These are phyloP conservation scores for Zosterops lateralis DNA, from an alignment of 2,113 vertebrate species.

Conservation along the genomic window DNA sequence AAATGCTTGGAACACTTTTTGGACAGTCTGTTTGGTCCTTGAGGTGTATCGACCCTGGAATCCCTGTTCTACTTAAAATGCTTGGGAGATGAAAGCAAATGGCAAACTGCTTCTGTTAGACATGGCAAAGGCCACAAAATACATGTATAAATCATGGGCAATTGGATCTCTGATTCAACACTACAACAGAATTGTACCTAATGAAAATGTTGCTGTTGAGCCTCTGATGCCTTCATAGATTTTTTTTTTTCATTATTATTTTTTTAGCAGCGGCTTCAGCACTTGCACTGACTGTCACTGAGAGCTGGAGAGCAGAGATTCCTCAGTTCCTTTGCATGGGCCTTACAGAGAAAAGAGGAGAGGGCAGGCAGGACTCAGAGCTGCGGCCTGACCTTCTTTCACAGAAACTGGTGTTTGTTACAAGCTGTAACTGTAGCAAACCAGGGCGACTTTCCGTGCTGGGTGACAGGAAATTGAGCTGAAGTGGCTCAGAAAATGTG, in stretches of 20 bases:
- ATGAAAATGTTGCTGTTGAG: not conserved
- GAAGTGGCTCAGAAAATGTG: not conserved
- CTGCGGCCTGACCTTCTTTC: not conserved
- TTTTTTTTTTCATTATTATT: not conserved
- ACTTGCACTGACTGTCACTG: not conserved
- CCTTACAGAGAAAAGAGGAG: not conserved
- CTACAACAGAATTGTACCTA: not conserved
- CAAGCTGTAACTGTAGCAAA: not conserved
- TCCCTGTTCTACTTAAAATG: constrained; percentile 23
- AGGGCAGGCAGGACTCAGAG: not conserved
- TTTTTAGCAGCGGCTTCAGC: not conserved
- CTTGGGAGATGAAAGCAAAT: constrained; percentile 27
- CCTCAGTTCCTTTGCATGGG: not conserved
- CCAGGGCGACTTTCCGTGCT: not conserved
- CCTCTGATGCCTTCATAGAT: not conserved
- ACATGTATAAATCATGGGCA: constrained; percentile 32
- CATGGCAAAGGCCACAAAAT: not conserved
- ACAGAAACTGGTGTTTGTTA: not conserved
- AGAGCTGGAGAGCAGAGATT: not conserved
- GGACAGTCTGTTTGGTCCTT: not conserved
- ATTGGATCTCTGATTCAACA: not conserved
- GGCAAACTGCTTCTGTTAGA: constrained; percentile 32
- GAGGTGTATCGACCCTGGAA: not conserved
- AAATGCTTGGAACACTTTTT: not conserved
- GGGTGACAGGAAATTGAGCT: not conserved